These are phyloP conservation scores for Zhengitettix transpicula DNA, from an alignment of 2,888 invertebrate genomes.

Conservation along the genomic window DNA sequence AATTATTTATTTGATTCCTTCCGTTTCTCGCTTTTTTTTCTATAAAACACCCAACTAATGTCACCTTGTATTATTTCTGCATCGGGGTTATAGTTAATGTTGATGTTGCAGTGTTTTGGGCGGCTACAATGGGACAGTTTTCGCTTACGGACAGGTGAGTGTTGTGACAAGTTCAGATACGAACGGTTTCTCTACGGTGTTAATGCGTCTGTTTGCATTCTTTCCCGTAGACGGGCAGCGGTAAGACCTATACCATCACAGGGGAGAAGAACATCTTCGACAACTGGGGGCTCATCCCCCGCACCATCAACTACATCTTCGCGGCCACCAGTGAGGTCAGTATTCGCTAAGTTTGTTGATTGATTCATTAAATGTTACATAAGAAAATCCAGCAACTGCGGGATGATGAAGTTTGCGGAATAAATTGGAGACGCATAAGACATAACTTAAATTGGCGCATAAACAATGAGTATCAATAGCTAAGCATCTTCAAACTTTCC, in stretches of 20 bases:
- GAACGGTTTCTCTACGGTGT: not conserved
- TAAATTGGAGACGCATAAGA: too few relatives aligned
- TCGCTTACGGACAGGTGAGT: constrained; percentile 36
- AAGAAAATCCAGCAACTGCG: not conserved
- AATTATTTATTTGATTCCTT: too few relatives aligned
- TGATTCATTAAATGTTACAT: not conserved
- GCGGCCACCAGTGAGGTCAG: constrained; percentile 25
- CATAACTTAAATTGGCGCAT: too few relatives aligned
- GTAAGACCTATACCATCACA: constrained; percentile 35
- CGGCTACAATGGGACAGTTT: constrained; percentile 37
- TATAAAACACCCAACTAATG: too few relatives aligned
- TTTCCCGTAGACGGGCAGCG: constrained; percentile 32
- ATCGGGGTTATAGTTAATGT: not conserved
- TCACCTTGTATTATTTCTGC: too few relatives aligned
- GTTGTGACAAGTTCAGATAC: not conserved
- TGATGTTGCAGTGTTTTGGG: constrained; percentile 26
- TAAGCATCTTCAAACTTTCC: too few relatives aligned
- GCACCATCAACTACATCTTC: constrained; percentile 32
- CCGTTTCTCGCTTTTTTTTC: too few relatives aligned
- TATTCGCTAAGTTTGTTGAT: not conserved
- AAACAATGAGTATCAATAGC: too few relatives aligned
- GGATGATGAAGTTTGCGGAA: too few relatives aligned
- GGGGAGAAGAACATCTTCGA: constrained; percentile 27
- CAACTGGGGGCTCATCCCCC: constrained; percentile 33
- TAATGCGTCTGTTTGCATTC: not conserved